Evolutionary conservation across 2,888 invertebrate genomes (phyloP), one percentile per base, ranked within the genome.

Genomic region (Geotrupes spiniger): DNA sequence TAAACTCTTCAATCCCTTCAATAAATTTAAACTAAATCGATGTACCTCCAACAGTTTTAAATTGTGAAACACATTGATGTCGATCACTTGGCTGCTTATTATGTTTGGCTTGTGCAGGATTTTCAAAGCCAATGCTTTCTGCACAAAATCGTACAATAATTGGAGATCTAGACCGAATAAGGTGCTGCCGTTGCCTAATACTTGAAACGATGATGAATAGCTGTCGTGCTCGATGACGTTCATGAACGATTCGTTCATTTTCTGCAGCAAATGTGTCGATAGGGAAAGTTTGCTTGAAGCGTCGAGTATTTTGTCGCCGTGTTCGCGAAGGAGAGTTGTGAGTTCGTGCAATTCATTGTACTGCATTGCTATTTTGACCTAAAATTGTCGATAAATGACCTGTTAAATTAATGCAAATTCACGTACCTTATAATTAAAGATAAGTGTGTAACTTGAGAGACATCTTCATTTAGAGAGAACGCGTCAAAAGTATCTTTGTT

Each of bases 61-160:
- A 57, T 74, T 78, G 44, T 77, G 77, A 63, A 84, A 84, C 64
- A 81, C 79, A 3, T 74, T 72, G 14, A 84, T 77, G 58, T 82
- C 79, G 2, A 82, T 73, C 25, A 51, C 26, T 37, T 51, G 41
- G 28, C 66, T 63, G 46, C 74, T 71, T 27, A 40, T 25, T 14
- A 33, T 16, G 33, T 42, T 38, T 14, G 39, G 40, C 42, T 68
- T 67, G 17, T 65, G 61, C 1, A 73, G 74, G 5, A 84, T 65
- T 68, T 82, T 82, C 10, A 84, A 67, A 31, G 78, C 71, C 4
- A 78, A 59, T 2, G 81, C 81, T 62, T 81, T 82, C 59, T 82
- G 82, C 12, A 84, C 76, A 61, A 84, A 81, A 63, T 83, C 83
- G 59, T 81, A 78, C 10, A 84, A 66, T 56, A 83, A 76, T 59